These are phyloP conservation scores for Ichneumoninae sp. DNA, from an alignment of 2,888 invertebrate species.

Conservation along the genomic window DNA sequence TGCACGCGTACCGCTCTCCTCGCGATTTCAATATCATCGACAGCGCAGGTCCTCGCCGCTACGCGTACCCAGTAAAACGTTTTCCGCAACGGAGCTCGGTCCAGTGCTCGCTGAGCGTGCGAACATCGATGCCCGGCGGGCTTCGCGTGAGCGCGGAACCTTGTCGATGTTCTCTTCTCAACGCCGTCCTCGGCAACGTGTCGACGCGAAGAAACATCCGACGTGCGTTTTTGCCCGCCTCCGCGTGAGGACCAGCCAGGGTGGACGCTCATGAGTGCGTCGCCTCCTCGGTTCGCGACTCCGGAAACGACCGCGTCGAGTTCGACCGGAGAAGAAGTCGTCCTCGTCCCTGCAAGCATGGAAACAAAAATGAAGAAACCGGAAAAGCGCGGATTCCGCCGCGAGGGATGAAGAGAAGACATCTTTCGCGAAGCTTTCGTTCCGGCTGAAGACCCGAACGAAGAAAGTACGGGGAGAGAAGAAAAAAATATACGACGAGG, in stretches of 20 bases:
- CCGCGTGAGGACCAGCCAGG: neutral
- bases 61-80: neutral
- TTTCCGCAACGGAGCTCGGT: neutral
- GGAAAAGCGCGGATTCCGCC: neutral
- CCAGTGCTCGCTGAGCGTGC: slow-evolving; percentile 15
- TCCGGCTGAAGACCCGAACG: neutral
- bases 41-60: slow-evolving; percentile 47
- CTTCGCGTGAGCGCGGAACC: neutral
- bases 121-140: slow-evolving; percentile 32
- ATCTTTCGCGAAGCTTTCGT: neutral
- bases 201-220: neutral
- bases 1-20: slow-evolving; percentile 11
- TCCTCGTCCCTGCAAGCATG: neutral
- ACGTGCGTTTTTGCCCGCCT: neutral
- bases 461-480: neutral
- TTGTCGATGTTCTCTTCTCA: neutral
- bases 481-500: slow-evolving; percentile 38
- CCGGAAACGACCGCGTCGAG: neutral
- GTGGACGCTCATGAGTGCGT: neutral
- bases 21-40: slow-evolving; percentile 49
- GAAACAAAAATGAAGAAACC: neutral
- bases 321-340: too few relatives aligned
- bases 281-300: neutral
- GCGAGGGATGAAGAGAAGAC: neutral
- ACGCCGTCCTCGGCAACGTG: neutral